Evolutionary conservation across 2,113 vertebrate genomes (phyloP).

Genomic region (Turdus rufiventris): DNA sequence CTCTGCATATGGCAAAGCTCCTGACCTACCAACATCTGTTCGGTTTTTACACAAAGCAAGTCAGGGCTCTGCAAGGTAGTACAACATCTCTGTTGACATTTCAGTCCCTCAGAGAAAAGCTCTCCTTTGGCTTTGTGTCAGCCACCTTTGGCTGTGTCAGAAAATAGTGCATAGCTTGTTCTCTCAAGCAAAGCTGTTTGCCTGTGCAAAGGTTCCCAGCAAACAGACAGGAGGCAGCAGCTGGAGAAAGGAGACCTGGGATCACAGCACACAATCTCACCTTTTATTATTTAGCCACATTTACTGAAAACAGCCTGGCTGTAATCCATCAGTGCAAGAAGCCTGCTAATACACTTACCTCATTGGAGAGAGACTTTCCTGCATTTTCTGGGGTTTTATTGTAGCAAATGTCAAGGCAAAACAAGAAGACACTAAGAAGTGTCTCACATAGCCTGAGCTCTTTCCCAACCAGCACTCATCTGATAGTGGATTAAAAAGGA

Average conservation of each 20-base stretch:
- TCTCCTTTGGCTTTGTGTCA: conserved; percentile 25
- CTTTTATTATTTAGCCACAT: conserved; percentile 32
- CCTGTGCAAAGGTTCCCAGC: background rate
- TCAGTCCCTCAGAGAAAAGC: conserved; percentile 4
- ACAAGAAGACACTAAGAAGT: background rate
- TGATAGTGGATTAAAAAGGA: background rate
- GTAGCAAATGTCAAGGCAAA: background rate
- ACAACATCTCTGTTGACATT: conserved; percentile 45
- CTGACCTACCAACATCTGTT: conserved; percentile 47
- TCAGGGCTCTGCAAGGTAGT: background rate
- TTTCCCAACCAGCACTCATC: background rate
- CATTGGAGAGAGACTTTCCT: background rate
- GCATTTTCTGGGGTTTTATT: background rate
- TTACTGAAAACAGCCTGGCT: background rate
- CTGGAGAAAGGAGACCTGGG: background rate
- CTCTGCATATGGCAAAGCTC: background rate
- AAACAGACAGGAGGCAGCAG: background rate
- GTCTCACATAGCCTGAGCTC: background rate
- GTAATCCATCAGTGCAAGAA: conserved; percentile 27
- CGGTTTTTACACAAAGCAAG: conserved; percentile 24
- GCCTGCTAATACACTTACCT: background rate
- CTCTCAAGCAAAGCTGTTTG: conserved; percentile 17
- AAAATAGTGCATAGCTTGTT: background rate
- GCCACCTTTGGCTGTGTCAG: conserved; percentile 36
- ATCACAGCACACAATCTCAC: conserved; percentile 55